Conservation (phyloP, 2,113 vertebrate species). For the Thoracochromis brauschi region DNA sequence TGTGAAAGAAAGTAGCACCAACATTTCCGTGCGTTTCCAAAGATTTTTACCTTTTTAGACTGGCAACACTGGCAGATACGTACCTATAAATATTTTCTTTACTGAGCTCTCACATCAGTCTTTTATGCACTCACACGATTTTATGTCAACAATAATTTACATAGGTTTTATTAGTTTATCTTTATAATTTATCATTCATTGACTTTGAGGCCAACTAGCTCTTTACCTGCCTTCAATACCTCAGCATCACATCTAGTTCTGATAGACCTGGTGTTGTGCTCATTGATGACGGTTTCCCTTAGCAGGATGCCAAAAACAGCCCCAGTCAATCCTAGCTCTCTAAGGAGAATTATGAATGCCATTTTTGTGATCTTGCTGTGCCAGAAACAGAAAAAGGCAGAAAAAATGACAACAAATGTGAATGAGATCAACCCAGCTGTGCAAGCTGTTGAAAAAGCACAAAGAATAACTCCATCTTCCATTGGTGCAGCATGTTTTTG, state of each 20-base stretch:
- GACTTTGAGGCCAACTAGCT: neutral
- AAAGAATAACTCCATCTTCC: neutral
- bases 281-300: neutral
- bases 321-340: neutral
- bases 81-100: neutral
- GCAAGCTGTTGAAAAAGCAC: neutral
- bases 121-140: neutral
- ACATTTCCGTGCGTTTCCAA: neutral
- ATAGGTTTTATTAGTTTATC: neutral
- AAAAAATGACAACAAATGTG: neutral
- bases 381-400: neutral
- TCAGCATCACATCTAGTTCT: neutral
- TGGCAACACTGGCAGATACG: accelerated
- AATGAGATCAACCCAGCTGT: neutral
- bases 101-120: neutral
- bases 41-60: neutral
- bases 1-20: neutral
- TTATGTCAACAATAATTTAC: neutral
- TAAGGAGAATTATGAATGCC: neutral
- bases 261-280: neutral
- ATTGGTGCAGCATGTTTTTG: neutral
- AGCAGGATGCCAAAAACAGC: neutral
- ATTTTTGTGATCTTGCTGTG: neutral
- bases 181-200: neutral
- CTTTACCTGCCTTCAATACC: neutral